These are phyloP conservation scores for Chaetops frenatus DNA, from an alignment of 2,113 vertebrate species.

Conservation along the genomic window DNA sequence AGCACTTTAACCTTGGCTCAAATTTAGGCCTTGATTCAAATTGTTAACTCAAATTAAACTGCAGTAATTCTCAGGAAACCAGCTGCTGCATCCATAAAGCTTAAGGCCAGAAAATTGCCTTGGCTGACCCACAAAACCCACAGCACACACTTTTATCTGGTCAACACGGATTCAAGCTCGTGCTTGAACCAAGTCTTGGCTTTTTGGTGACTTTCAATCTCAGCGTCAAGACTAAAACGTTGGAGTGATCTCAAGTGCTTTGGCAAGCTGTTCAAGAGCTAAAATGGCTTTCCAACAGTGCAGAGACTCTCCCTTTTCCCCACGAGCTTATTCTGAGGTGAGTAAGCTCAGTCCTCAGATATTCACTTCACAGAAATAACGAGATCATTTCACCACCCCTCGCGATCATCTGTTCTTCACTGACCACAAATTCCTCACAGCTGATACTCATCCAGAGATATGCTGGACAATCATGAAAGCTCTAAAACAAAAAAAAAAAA, in stretches of 20 bases:
- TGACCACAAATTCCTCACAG: constrained; percentile 18
- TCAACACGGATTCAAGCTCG: not conserved
- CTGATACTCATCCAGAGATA: constrained; percentile 26
- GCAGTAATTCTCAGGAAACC: not conserved
- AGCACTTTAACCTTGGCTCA: not conserved
- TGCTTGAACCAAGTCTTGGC: not conserved
- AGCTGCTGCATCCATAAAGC: not conserved
- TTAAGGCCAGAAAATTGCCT: not conserved
- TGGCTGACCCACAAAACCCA: not conserved
- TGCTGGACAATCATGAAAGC: not conserved
- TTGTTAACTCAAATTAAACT: not conserved
- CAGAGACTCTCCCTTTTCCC: not conserved
- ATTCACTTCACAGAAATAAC: not conserved
- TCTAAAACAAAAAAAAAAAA: not conserved
- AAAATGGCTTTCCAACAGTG: not conserved
- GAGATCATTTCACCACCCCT: not conserved
- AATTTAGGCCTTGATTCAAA: not conserved
- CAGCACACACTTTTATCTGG: not conserved
- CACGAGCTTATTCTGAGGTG: not conserved
- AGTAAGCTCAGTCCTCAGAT: not conserved
- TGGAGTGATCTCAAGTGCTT: not conserved
- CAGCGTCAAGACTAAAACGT: not conserved
- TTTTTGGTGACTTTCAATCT: not conserved
- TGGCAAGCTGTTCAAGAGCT: not conserved
- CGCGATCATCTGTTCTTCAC: not conserved